These are phyloP conservation scores for Onychostruthus taczanowskii DNA, from an alignment of 2,113 vertebrate species.

Conservation along the genomic window DNA sequence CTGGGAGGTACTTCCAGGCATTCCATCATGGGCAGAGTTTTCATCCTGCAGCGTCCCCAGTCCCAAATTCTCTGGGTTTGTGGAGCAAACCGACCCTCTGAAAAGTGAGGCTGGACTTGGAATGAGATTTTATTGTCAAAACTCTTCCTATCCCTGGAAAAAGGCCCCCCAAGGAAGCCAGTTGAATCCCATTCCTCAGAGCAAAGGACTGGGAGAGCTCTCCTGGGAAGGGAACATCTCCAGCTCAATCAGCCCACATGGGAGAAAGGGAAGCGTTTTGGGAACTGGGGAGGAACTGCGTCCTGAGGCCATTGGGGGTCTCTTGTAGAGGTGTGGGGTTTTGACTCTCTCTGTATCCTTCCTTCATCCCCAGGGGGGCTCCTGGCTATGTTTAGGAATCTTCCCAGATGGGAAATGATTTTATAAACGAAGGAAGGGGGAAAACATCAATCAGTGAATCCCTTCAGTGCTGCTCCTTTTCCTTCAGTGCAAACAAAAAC, in stretches of 20 bases:
- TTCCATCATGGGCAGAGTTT: background rate
- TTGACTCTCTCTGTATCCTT: background rate
- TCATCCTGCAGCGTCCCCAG: background rate
- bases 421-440: background rate
- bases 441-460: background rate
- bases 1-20: background rate
- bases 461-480: background rate
- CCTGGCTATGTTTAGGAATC: background rate
- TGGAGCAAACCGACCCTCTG: background rate
- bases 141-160: background rate
- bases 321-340: background rate
- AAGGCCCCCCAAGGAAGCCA: accelerated
- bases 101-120: background rate
- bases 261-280: background rate
- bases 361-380: background rate
- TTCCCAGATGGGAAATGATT: background rate
- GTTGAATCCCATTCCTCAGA: background rate
- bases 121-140: background rate
- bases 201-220: background rate
- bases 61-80: background rate
- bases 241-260: accelerated
- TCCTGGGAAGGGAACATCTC: background rate
- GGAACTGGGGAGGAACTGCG: background rate
- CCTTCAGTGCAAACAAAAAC: background rate
- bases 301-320: accelerated